These are phyloP conservation scores for Agapornis roseicollis DNA, from an alignment of 2,113 vertebrate genomes.

Conservation along the genomic window DNA sequence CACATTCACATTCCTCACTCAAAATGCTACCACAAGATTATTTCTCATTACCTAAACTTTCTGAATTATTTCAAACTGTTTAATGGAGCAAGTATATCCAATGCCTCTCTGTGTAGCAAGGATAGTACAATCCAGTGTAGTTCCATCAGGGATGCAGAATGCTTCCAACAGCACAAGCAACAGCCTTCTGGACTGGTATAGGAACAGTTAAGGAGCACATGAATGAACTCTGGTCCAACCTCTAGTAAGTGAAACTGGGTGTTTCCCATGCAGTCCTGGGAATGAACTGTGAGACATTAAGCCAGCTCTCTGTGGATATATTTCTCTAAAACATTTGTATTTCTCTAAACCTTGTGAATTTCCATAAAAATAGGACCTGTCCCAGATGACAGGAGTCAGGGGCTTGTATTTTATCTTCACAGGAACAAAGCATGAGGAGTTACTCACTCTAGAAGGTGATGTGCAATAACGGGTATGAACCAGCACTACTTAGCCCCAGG, in stretches of 20 bases:
- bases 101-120: neutral
- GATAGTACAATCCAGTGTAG: neutral
- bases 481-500: neutral
- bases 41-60: slow-evolving; percentile 27
- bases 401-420: neutral
- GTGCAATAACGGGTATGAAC: neutral
- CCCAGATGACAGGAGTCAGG: neutral
- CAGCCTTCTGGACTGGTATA: neutral
- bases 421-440: neutral
- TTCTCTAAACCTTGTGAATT: neutral
- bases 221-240: neutral
- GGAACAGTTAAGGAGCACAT: neutral
- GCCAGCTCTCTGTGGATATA: neutral
- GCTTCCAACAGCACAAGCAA: neutral
- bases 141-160: neutral
- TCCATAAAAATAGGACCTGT: neutral
- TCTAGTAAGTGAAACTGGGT: neutral
- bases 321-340: neutral
- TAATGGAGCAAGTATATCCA: neutral
- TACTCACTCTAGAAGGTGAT: slow-evolving; percentile 2
- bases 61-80: neutral
- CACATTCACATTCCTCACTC: neutral
- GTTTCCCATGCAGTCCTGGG: neutral
- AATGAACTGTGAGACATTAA: neutral
- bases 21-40: neutral